phyloP scores from a whole-genome alignment of 2,113 vertebrate species.

The Pogonocichla stellata region DNA sequence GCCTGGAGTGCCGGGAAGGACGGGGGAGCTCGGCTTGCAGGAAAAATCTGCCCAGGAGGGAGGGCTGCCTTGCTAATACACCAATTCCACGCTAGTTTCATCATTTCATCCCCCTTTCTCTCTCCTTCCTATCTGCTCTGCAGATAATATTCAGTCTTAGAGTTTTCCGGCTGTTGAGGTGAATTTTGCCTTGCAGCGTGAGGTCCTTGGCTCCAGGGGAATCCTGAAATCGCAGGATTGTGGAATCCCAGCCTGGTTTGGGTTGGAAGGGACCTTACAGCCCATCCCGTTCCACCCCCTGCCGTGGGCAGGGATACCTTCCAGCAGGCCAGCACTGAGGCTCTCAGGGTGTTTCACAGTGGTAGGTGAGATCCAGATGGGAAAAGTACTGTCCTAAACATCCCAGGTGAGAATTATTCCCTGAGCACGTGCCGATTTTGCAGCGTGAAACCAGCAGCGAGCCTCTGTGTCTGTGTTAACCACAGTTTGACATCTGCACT shows the following conservation, averaged over 20 bases:
- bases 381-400: rapidly evolving
- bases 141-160: background rate
- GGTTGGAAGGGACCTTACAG: background rate
- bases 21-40: background rate
- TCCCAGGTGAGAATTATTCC: background rate
- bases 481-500: background rate
- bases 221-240: background rate
- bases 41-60: background rate
- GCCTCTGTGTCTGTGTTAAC: background rate
- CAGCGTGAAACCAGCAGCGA: background rate
- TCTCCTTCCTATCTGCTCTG: background rate
- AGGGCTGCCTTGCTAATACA: rapidly evolving
- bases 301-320: background rate
- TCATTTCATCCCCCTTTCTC: rapidly evolving
- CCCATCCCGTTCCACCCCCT: background rate
- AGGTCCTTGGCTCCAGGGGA: background rate
- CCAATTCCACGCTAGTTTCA: rapidly evolving
- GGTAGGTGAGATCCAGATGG: background rate
- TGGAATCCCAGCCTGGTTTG: background rate
- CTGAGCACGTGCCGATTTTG: background rate
- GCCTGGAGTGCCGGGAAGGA: background rate
- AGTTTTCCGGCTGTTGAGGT: rapidly evolving
- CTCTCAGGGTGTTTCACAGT: background rate
- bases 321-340: background rate
- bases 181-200: background rate